Evolutionary conservation across 1,140 invertebrate genomes (phyloP), one percentile per base, ranked within the genome.

Genomic region (Tribolium madens): DNA sequence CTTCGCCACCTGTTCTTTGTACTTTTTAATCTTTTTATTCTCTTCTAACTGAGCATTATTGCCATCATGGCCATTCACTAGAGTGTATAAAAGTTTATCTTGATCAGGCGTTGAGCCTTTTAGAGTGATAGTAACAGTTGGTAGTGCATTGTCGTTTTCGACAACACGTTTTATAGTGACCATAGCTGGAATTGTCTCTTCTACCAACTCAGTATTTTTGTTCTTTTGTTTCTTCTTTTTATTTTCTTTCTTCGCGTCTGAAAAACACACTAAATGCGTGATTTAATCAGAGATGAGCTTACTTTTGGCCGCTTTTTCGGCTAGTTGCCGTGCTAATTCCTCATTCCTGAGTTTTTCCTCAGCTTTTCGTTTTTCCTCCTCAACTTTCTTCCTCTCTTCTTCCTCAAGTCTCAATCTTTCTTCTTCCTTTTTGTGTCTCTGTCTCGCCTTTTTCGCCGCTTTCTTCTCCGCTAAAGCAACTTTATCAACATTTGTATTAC

Each of bases 61-160:
- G 15, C 76, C 75, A 42, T 80, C 77, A 13, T 92, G 91, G 4
- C 92, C 92, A 84, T 93, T 93, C 1, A 93, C 89, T 52, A 94
- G 85, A 1, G 91, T 93, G 81, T 92, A 93, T 0, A 93, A 84
- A 31, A 94, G 88, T 83, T 92, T 91, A 80, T 94, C 92, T 81
- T 93, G 90, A 70, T 92, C 91, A 6, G 92, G 92, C 1, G 92
- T 91, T 78, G 91, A 90, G 9, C 92, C 93, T 80, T 93, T 92
- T 7, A 93, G 86, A 0, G 92, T 93, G 31, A 94, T 93, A 0
- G 93, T 94, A 1, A 94, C 93, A 3, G 91, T 92, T 21, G 92
- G 92, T 77, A 92, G 91, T 9, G 89, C 86, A 79, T 88, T 90
- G 73, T 89, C 89, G 3, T 88, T 88, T 77, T 91, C 90, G 86